Conservation (phyloP, 2,797 vertebrate species). For the Mycteria americana region DNA sequence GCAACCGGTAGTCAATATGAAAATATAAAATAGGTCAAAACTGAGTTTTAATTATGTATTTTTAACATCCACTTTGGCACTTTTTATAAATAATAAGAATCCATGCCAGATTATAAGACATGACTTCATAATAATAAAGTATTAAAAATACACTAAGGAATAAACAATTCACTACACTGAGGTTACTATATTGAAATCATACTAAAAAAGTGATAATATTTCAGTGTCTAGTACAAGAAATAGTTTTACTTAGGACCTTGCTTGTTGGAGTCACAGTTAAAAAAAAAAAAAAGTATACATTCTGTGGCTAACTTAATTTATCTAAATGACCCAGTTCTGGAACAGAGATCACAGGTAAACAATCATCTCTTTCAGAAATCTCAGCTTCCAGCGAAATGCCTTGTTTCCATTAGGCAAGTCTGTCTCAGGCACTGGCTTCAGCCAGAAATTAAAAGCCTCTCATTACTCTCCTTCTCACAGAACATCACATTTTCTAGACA, state of each 20-base stretch:
- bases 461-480: not conserved
- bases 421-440: not conserved
- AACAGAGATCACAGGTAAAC: not conserved
- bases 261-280: not conserved
- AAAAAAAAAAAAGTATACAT: not conserved
- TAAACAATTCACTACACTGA: not conserved
- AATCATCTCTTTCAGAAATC: not conserved
- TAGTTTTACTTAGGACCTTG: not conserved
- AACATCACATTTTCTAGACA: not conserved
- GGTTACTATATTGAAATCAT: not conserved
- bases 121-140: not conserved
- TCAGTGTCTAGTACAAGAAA: not conserved
- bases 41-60: not conserved
- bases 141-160: not conserved
- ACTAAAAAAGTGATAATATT: not conserved
- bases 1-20: not conserved
- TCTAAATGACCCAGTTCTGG: not conserved
- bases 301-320: not conserved
- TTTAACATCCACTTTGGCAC: not conserved
- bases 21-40: not conserved
- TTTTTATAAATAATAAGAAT: not conserved
- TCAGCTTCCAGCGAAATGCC: not conserved
- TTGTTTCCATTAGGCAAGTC: not conserved
- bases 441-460: not conserved
- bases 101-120: not conserved